Conservation (phyloP, 2,888 invertebrate genomes). For the Colletes collaris region DNA sequence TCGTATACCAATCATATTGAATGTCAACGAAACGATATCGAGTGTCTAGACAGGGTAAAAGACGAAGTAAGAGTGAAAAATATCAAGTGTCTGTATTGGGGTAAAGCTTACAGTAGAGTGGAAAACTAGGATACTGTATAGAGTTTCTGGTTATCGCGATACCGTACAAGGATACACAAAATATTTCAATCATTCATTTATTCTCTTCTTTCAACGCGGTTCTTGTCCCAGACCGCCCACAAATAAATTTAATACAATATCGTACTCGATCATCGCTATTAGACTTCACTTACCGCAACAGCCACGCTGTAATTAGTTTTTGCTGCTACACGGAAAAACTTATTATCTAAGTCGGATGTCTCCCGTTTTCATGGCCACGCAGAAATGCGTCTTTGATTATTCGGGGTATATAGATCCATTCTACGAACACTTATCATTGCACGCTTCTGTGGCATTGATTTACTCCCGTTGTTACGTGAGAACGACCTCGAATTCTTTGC, state of each 20-base stretch:
- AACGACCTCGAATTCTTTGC: slow-evolving; percentile 46
- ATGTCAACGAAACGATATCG: slow-evolving; percentile 44
- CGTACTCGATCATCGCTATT: too few relatives aligned
- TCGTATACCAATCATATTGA: slow-evolving; percentile 35
- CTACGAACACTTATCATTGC: slow-evolving; percentile 7
- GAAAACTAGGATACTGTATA: slow-evolving; percentile 14
- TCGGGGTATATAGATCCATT: slow-evolving; percentile 28
- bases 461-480: slow-evolving; percentile 42
- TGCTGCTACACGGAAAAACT: slow-evolving; percentile 1
- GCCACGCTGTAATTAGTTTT: background rate
- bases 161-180: background rate
- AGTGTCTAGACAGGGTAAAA: slow-evolving; percentile 20
- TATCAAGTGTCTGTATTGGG: too few relatives aligned
- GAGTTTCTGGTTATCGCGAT: slow-evolving; percentile 12
- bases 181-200: background rate
- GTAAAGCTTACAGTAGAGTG: background rate
- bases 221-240: background rate
- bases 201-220: background rate
- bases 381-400: slow-evolving; percentile 13
- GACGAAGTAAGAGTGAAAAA: background rate
- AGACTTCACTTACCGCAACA: background rate
- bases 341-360: background rate
- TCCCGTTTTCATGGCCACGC: slow-evolving; percentile 6
- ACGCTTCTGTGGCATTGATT: slow-evolving; percentile 40
- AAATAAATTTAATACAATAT: background rate